Evolutionary conservation across 2,797 vertebrate genomes (phyloP), one percentile per base, ranked within the genome.

Genomic region (Emydoidea blandingii): DNA sequence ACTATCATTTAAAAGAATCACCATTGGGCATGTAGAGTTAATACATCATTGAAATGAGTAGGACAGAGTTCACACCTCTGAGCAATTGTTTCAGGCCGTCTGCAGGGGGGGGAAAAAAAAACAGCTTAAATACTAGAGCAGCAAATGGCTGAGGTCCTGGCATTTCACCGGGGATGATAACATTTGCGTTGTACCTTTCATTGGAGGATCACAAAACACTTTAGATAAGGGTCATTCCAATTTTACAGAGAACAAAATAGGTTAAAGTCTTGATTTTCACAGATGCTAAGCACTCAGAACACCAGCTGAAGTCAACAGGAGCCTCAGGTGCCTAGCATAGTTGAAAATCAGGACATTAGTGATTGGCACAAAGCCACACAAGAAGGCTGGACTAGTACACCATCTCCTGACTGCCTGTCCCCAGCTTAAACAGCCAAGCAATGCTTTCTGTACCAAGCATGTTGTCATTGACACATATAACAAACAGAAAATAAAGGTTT

Each of bases 101-200:
- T 81, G 68, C 16, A 19, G 27, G 27, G 31, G 3, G 15, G 37
- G 4, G 4, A 37, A 37, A 37, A 37, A 37, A 37, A 37, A 37
- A 81, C 41, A 47, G 37, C 92, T 16, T 47, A 10, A 4, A 65
- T 91, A 92, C n/a, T 14, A 19, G 41, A 41, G 81, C 8, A 57
- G 18, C 56, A 53, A 86, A 29, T 1, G 85, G 53, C 29, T 52
- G 27, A 89, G 4, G 54, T 92, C 50, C 31, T 49, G 2, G 8
- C 23, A 72, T 49, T 82, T 53, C 74, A 2, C 8, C 82, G 5
- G 19, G 79, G n/a, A n/a, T 59, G 12, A 59, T 0, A 0, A 1
- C 54, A 50, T 0, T 0, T 10, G 47, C 9, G 10, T 21, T 44
- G 50, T 21, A 25, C 0, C 0, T 7, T 5, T 29, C 44, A 56